phyloP scores from a whole-genome alignment of 2,797 vertebrate species.

The Syncerus caffer region DNA sequence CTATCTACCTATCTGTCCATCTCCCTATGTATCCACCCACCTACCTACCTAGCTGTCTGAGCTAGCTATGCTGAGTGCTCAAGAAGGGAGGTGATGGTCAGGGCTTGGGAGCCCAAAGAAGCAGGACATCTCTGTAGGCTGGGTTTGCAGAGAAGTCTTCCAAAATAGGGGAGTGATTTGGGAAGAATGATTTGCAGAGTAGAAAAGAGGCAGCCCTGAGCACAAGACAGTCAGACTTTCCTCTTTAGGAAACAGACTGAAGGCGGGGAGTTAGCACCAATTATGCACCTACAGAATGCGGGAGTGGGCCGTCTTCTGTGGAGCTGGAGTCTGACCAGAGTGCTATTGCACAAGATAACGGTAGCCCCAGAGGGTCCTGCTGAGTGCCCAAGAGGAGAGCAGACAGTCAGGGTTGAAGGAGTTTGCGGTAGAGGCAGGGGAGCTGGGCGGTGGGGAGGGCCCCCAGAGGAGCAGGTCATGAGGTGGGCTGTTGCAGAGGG shows the following conservation, averaged over 20 bases:
- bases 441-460: fast-evolving
- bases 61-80: neutral
- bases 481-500: neutral
- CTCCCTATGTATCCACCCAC: fast-evolving
- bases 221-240: neutral
- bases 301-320: neutral
- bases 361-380: neutral
- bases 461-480: neutral
- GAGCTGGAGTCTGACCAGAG: neutral
- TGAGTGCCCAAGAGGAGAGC: no score
- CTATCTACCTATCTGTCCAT: neutral
- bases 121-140: no score
- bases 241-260: neutral
- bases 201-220: neutral
- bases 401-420: neutral
- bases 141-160: neutral
- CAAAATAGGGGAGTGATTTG: neutral
- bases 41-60: neutral
- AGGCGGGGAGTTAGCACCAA: neutral
- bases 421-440: neutral
- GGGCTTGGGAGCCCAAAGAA: neutral
- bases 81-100: neutral
- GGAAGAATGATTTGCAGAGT: neutral
- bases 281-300: fast-evolving
- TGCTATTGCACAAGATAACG: neutral